Evolutionary conservation across 1,140 invertebrate species (phyloP).

Genomic region (Doryteuthis pealeii): DNA sequence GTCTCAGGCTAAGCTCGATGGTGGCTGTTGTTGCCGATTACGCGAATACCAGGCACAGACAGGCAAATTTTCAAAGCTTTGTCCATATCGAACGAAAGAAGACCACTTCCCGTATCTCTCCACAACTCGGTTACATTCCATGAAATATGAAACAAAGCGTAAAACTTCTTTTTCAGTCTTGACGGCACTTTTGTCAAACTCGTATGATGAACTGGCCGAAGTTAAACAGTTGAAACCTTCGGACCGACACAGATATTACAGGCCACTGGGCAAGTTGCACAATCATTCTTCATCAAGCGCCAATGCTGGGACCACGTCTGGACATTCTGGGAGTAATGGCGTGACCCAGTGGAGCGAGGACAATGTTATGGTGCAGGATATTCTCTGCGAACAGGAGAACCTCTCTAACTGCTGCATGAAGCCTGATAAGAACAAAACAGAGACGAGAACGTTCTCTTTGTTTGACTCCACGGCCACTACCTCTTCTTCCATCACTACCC

Average conservation of each 20-base stretch:
- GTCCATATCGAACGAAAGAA: not conserved
- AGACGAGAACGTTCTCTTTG: too few relatives aligned
- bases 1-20: not conserved
- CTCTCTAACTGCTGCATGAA: too few relatives aligned
- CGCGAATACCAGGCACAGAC: not conserved
- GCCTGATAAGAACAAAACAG: too few relatives aligned
- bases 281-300: too few relatives aligned
- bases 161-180: not conserved
- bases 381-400: too few relatives aligned
- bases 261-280: not conserved
- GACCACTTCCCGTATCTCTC: not conserved
- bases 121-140: not conserved
- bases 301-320: too few relatives aligned
- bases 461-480: too few relatives aligned
- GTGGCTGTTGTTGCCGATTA: not conserved
- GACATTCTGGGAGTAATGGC: too few relatives aligned
- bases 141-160: not conserved
- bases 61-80: not conserved
- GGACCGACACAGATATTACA: not conserved
- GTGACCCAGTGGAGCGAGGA: too few relatives aligned
- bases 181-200: not conserved
- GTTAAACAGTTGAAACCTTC: not conserved
- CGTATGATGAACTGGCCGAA: not conserved
- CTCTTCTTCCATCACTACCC: too few relatives aligned
- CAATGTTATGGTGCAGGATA: too few relatives aligned